Percentiles rank a stretch among this genome's conserved stretches.
Conservation (phyloP, 2,113 vertebrate genomes). For the Epinephelus moara region DNA sequence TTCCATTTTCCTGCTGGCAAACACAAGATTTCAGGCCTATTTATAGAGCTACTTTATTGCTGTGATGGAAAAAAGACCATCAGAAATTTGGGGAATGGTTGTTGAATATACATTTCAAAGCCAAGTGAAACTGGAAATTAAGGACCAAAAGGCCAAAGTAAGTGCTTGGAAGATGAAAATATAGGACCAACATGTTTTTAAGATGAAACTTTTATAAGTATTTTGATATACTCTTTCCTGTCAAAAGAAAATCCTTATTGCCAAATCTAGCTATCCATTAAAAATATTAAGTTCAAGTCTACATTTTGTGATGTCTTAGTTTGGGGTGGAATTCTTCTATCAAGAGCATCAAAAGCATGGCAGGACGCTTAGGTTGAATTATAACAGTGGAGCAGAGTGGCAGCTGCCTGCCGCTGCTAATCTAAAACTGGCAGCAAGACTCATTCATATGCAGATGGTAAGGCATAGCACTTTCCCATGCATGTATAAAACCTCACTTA, state of each 20-base stretch:
- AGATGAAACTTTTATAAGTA: background rate
- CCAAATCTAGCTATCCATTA: background rate
- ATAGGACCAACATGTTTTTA: background rate
- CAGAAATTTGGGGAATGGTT: slow-evolving; percentile 1
- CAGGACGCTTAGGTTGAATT: background rate
- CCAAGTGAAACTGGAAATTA: background rate
- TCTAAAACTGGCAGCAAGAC: slow-evolving; percentile 23
- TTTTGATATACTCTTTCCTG: background rate
- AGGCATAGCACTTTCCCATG: background rate
- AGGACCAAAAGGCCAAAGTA: background rate
- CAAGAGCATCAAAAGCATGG: slow-evolving; percentile 3
- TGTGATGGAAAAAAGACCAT: slow-evolving; percentile 7
- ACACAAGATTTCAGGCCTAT: slow-evolving; percentile 39
- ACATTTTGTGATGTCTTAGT: background rate
- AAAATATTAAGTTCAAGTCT: background rate
- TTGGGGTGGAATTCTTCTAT: background rate
- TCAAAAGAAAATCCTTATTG: background rate
- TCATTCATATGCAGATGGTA: slow-evolving; percentile 50
- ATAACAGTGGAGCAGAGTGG: slow-evolving; percentile 5
- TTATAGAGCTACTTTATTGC: slow-evolving; percentile 36
- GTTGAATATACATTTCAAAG: slow-evolving; percentile 2
- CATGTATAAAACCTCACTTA: slow-evolving; percentile 17
- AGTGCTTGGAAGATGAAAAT: slow-evolving; percentile 7
- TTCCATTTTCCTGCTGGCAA: slow-evolving; percentile 32
- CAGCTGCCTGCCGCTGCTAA: slow-evolving; percentile 48